These are phyloP conservation scores for Rhingia campestris DNA, from an alignment of 2,888 invertebrate genomes.

Conservation along the genomic window DNA sequence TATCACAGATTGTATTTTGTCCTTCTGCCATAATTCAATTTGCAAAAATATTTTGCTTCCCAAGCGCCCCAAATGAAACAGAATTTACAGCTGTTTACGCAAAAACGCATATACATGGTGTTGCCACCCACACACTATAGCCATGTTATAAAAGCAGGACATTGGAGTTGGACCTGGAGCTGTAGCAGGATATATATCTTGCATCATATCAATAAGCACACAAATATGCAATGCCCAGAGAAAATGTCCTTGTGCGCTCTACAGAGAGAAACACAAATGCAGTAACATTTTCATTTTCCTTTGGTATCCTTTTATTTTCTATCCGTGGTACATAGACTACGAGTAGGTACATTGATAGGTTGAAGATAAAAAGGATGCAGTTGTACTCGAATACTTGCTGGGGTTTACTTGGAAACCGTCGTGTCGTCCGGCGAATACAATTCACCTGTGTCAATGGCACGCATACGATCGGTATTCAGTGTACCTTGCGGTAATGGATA, in stretches of 20 bases:
- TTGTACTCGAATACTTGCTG: background rate
- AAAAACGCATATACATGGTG: background rate
- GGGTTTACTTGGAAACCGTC: background rate
- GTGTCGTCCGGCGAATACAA: background rate
- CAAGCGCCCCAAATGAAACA: constrained; percentile 27
- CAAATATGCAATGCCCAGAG: constrained; percentile 31
- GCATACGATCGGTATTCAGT: background rate
- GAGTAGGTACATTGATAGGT: background rate
- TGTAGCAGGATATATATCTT: background rate
- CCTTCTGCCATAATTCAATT: constrained; percentile 55
- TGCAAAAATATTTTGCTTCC: constrained; percentile 25
- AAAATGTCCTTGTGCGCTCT: constrained; percentile 20
- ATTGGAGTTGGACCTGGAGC: background rate
- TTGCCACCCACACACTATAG: background rate
- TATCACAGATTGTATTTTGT: constrained; percentile 1
- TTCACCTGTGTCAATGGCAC: constrained; percentile 4
- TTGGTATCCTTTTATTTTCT: constrained; percentile 33
- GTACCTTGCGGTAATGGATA: no score
- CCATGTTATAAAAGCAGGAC: background rate
- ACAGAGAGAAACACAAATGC: background rate
- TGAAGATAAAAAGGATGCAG: constrained; percentile 21
- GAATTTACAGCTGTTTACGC: constrained; percentile 30
- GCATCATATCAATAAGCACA: constrained; percentile 34
- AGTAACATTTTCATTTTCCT: constrained; percentile 32
- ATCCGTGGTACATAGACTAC: background rate